phyloP scores from a whole-genome alignment of 2,113 vertebrate genomes.

The Pseudopipra pipra region DNA sequence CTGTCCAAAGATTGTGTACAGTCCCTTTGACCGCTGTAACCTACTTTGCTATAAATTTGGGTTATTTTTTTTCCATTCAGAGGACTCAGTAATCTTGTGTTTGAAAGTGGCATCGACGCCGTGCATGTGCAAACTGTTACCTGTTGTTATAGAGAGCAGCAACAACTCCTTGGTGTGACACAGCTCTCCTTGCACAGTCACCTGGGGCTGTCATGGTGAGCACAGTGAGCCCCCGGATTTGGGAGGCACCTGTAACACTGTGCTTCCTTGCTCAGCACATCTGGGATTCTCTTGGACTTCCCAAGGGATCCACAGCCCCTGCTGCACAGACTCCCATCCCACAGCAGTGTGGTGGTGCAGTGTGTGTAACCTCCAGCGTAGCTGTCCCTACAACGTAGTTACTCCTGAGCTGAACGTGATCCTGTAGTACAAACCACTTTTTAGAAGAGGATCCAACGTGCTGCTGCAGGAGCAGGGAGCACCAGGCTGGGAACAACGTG shows the following conservation, averaged over 20 bases:
- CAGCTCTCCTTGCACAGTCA: background rate
- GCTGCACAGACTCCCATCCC: background rate
- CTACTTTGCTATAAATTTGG: background rate
- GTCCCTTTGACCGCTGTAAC: background rate
- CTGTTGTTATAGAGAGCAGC: background rate
- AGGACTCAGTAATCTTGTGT: background rate
- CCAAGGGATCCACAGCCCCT: background rate
- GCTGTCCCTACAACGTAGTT: background rate
- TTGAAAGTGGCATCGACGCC: background rate
- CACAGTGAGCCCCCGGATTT: background rate
- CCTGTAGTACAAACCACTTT: background rate
- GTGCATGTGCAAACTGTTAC: background rate
- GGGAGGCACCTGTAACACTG: background rate
- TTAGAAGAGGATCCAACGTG: background rate
- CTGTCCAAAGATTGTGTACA: background rate
- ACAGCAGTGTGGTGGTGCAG: background rate
- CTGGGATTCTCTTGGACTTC: background rate
- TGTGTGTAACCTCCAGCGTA: accelerated
- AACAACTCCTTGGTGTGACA: background rate
- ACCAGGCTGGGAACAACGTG: background rate
- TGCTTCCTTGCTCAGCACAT: background rate
- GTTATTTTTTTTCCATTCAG: background rate
- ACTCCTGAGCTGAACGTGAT: background rate
- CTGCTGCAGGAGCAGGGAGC: background rate
- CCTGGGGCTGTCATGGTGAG: background rate